Percentiles rank a stretch among this genome's conserved stretches.
phyloP scores from a whole-genome alignment of 2,113 vertebrate species.

The Maccullochella peelii region DNA sequence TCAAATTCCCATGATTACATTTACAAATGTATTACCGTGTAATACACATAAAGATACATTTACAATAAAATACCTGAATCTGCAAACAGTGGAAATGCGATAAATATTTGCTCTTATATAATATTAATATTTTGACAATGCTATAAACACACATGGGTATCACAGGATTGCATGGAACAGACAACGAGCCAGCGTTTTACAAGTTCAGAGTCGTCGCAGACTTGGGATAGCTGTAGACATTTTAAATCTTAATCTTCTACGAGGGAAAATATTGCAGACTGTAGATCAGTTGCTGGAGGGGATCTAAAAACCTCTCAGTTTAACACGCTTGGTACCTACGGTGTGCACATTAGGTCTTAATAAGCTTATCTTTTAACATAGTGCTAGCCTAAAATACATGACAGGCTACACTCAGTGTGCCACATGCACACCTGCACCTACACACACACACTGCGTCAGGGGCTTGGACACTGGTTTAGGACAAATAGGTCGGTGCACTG shows the following conservation, averaged over 20 bases:
- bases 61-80: conserved; percentile 81
- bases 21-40: conserved; percentile 73
- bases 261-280: conserved; percentile 49
- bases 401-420: conserved; percentile 38
- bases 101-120: conserved; percentile 67
- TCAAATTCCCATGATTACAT: conserved; percentile 60
- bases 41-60: conserved; percentile 73
- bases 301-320: conserved; percentile 21
- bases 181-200: conserved; percentile 71
- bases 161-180: conserved; percentile 64
- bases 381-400: conserved; percentile 45
- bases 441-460: conserved; percentile 17
- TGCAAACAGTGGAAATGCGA: conserved; percentile 74
- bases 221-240: conserved; percentile 15
- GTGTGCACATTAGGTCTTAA: conserved; percentile 44
- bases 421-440: conserved; percentile 22
- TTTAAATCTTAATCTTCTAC: conserved; percentile 52
- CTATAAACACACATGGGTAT: conserved; percentile 55
- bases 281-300: conserved; percentile 21
- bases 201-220: conserved; percentile 51
- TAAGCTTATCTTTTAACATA: conserved; percentile 60
- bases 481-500: conserved; percentile 44
- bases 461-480: conserved; percentile 29
- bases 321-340: conserved; percentile 20
- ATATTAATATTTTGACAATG: conserved; percentile 59